phyloP scores from a whole-genome alignment of 2,797 vertebrate species.

The Sebastes elongatus region DNA sequence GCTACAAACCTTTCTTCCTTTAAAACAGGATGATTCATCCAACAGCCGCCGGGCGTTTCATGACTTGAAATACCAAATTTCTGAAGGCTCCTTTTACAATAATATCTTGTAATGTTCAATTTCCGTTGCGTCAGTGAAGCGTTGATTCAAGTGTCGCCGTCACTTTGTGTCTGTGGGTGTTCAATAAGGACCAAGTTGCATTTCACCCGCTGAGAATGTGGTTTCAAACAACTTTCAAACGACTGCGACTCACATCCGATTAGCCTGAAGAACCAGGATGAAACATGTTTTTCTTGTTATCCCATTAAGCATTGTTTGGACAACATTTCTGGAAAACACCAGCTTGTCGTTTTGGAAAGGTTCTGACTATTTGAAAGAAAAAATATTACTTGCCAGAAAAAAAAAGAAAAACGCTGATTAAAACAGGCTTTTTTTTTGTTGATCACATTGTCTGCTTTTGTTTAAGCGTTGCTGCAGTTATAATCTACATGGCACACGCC shows the following conservation, averaged over 20 bases:
- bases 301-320: conserved; percentile 6
- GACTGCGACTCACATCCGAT: conserved; percentile 2
- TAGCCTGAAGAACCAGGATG: not conserved
- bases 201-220: not conserved
- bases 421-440: not conserved
- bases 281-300: conserved; percentile 24
- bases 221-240: not conserved
- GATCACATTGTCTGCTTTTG: not conserved
- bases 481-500: not conserved
- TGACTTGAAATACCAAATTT: not conserved
- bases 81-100: not conserved
- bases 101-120: not conserved
- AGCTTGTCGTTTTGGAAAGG: not conserved
- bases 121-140: not conserved
- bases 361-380: not conserved
- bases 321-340: not conserved
- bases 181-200: not conserved
- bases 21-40: conserved; percentile 37
- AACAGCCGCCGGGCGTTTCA: not conserved
- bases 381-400: not conserved
- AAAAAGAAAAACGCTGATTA: not conserved
- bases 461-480: not conserved
- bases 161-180: not conserved
- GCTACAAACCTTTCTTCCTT: conserved; percentile 7
- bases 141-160: not conserved